Evolutionary conservation across 2,113 vertebrate species (phyloP), one percentile per base, ranked within the genome.

Genomic region (Trogon surrucura): DNA sequence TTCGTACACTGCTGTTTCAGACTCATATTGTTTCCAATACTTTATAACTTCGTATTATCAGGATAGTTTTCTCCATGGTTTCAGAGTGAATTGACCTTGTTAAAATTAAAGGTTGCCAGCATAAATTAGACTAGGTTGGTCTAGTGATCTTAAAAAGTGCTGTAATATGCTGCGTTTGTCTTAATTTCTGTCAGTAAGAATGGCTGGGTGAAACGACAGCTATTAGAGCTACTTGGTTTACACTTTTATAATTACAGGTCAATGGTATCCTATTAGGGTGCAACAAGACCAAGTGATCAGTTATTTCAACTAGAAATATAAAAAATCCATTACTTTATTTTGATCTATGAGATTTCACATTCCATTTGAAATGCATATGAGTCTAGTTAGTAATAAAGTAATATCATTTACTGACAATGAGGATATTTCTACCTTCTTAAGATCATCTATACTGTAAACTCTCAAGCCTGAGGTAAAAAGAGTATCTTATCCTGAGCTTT

Each of bases 21-120:
- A 19, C 66, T 51, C 2, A 1, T 60, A 66, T 74, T 79, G 34
- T 73, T 94, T 80, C 56, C 53, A 80, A 75, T 67, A 47, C n/a
- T 94, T 81, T 13, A 57, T 65, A 80, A 88, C 84, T 89, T 95
- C 77, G 73, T n/a, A 26, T 83, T 84, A 36, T 89, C 90, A 75
- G 60, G 41, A 38, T 62, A 29, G 50, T 89, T 88, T 81, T 81
- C 79, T 90, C 57, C 20, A 10, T 50, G 45, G 58, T 88, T 92
- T 95, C 74, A 71, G 75, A 85, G 38, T 81, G 72, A 89, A 78
- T 32, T 93, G 89, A 91, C 89, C 91, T 94, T 92, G 69, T 91
- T 96, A 91, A 96, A 97, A 95, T 80, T 92, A 96, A 96, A 96
- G 44, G 58, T 94, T 94, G 81, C 79, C 71, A 84, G 12, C 70